A percentile compares a stretch with the other conserved stretches of the same genome.
Evolutionary conservation across 2,797 vertebrate species (phyloP).

Genomic region (Acanthurus tractus): DNA sequence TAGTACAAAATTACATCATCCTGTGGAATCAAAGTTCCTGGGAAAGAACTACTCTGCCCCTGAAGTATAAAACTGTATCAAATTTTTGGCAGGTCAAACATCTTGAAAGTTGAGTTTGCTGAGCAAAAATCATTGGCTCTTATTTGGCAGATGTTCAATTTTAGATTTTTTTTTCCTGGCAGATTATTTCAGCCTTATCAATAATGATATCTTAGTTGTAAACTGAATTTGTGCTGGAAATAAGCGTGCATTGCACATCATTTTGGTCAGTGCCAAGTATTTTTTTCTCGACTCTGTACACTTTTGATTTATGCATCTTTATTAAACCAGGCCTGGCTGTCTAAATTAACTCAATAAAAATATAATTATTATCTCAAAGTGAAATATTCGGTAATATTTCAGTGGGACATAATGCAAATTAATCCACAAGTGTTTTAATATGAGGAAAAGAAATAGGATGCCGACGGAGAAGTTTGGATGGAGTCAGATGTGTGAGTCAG

Average conservation of each 20-base stretch:
- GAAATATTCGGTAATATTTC: slow-evolving; percentile 4
- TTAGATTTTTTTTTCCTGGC: not conserved
- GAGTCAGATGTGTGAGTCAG: slow-evolving; percentile 43
- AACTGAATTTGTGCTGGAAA: not conserved
- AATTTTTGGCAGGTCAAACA: not conserved
- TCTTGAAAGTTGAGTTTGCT: not conserved
- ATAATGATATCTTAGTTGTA: not conserved
- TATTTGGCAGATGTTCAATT: not conserved
- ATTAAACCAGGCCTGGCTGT: not conserved
- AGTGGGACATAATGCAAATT: not conserved
- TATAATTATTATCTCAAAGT: not conserved
- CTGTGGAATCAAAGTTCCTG: not conserved
- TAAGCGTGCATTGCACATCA: not conserved
- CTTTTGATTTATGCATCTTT: not conserved
- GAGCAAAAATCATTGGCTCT: not conserved
- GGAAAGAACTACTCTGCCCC: not conserved
- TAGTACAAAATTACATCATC: not conserved
- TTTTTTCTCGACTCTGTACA: not conserved
- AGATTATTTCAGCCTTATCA: not conserved
- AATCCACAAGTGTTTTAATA: not conserved
- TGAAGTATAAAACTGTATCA: not conserved
- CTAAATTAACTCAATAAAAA: not conserved
- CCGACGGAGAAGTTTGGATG: slow-evolving; percentile 1
- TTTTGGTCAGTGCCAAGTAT: not conserved
- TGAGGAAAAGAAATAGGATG: not conserved